Base-by-base conservation (phyloP, 2,888 invertebrate species). In the Eupeodes latifasciatus region DNA sequence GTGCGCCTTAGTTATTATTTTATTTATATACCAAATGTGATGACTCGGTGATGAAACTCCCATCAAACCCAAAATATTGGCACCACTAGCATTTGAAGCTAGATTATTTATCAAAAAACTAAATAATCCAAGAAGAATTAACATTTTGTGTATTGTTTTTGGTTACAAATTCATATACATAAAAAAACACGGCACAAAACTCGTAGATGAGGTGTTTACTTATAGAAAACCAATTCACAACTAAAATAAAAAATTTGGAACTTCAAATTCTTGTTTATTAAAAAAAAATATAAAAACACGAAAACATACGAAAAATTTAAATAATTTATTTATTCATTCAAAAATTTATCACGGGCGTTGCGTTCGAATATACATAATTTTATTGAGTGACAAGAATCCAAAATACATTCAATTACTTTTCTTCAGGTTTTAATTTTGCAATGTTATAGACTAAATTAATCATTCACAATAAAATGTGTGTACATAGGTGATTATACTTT, bases 21-120 rank as follows among this genome's bases (percentile, higher is more conserved):
- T 27, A 2, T 2, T 44, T 0, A 40, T 40, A 19, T 75, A 85
- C 90, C 91, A 91, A 40, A 91, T 90, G 57, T 90, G 90, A 89
- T 91, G 90, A 79, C 91, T 91, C 5, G 90, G 89, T 2, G 91
- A 91, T 5, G 90, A 88, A 53, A 91, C 81, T 47, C 89, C 90
- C 85, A 91, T 85, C 57, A 91, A 16, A 6, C 90, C 90, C 44
- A 91, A 83, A 47, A 91, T 91, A 81, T 91, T 90, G 0, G 88
- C 90, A 16, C 59, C 72, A 34, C 7, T 47, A 34, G 34, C 59
- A 72, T 57, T 40, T 1, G 7, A 40, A 55, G 55, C 19, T 12
- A 71, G 40, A 55, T 71, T 14, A 19, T 19, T 71, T 71, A 55
- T 19, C 9, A 71, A 7, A 14, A 55, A 71, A 40, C 53, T 7